Conservation (phyloP, 1,140 invertebrate species). For the Gryon sp. region DNA sequence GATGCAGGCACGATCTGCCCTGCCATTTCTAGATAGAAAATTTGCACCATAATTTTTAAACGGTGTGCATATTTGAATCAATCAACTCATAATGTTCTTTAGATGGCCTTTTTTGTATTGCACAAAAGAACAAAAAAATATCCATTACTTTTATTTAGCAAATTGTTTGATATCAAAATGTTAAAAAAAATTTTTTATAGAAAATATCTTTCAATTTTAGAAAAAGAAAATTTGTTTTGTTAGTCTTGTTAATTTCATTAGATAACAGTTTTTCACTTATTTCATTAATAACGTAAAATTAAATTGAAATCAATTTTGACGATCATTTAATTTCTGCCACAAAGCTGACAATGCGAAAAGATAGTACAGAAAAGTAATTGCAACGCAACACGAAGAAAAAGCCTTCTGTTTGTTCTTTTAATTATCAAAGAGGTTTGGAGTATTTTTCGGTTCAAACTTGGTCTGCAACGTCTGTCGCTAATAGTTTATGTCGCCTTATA, state of each 20-base stretch:
- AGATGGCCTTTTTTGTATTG: not conserved
- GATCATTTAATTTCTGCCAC: too few species aligned
- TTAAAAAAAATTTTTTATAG: too few species aligned
- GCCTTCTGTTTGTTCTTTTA: conserved; percentile 33
- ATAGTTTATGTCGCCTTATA: conserved; percentile 33
- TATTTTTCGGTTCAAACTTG: conserved; percentile 26
- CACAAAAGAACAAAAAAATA: not conserved
- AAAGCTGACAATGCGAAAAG: too few species aligned
- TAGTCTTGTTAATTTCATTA: too few species aligned
- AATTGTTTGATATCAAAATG: too few species aligned
- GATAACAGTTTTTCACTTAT: too few species aligned
- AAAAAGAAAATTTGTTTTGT: too few species aligned
- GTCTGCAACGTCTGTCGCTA: conserved; percentile 12
- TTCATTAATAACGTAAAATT: too few species aligned
- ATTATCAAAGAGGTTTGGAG: conserved; percentile 8
- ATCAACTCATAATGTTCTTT: too few species aligned
- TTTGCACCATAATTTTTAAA: conserved; percentile 52
- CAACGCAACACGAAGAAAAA: not conserved
- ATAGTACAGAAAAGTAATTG: not conserved
- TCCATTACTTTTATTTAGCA: too few species aligned
- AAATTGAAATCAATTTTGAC: too few species aligned
- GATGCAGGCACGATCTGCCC: conserved; percentile 55
- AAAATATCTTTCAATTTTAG: too few species aligned
- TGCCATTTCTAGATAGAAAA: conserved; percentile 58
- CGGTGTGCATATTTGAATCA: conserved; percentile 2